A percentile compares a stretch with the other conserved stretches of the same genome.
Conservation (phyloP, 2,113 vertebrate genomes). For the Ictalurus furcatus region DNA sequence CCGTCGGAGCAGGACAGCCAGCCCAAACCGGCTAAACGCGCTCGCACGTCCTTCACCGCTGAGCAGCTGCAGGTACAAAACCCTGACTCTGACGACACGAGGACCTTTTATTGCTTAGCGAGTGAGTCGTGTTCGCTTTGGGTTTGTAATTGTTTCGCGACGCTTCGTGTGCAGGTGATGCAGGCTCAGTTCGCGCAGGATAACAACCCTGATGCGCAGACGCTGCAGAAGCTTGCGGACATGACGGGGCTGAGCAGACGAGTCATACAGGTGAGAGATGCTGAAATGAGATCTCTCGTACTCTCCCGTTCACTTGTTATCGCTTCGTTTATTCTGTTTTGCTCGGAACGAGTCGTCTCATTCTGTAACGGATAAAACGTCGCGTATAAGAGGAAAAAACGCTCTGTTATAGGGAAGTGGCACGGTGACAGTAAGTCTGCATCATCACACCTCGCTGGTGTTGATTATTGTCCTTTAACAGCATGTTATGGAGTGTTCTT, state of each 20-base stretch:
- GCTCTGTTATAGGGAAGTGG: neutral
- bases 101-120: neutral
- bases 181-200: constrained; percentile 96
- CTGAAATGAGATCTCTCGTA: neutral
- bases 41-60: constrained; percentile 94
- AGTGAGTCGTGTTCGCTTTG: neutral
- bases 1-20: constrained; percentile 98
- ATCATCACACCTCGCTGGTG: neutral
- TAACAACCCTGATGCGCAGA: constrained; percentile 95
- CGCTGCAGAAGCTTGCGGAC: constrained; percentile 91
- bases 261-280: constrained; percentile 89
- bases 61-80: constrained; percentile 89
- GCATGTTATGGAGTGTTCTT: neutral
- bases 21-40: constrained; percentile 95
- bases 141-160: neutral
- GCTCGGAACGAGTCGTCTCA: neutral
- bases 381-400: neutral
- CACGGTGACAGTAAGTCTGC: neutral
- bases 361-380: neutral
- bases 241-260: constrained; percentile 96
- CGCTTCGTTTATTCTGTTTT: neutral
- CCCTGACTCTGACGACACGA: neutral
- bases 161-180: constrained; percentile 80
- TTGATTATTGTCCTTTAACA: neutral
- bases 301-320: no score